These are phyloP conservation scores for Augiades crinisus DNA, from an alignment of 2,888 invertebrate species.

Conservation along the genomic window DNA sequence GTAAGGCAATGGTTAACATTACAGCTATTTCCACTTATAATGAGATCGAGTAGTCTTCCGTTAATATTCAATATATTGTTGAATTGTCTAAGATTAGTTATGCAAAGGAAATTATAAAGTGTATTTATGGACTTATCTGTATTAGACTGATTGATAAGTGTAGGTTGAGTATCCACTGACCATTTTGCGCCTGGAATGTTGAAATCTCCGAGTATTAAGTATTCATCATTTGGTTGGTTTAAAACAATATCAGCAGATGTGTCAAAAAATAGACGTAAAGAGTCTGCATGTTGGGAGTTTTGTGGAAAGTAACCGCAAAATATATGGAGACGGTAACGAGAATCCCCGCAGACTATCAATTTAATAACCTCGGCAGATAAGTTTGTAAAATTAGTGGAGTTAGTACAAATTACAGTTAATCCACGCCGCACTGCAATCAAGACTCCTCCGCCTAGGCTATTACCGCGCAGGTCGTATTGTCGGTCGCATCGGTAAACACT, in stretches of 20 bases:
- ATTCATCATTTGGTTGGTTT: not conserved
- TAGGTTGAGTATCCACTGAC: no score
- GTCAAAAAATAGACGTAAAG: conserved; percentile 5
- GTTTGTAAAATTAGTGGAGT: no score
- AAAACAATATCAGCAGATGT: not conserved
- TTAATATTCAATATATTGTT: no score
- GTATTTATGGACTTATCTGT: no score
- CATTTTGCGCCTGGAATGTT: no score
- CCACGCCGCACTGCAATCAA: conserved; percentile 6
- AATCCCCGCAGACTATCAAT: not conserved
- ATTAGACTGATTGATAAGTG: no score
- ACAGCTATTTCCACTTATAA: no score
- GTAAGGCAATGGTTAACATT: no score
- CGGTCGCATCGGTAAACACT: conserved; percentile 8
- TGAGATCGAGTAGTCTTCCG: no score
- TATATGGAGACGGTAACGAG: not conserved
- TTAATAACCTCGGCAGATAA: not conserved
- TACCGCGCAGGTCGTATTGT: not conserved
- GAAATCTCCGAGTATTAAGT: conserved; percentile 1
- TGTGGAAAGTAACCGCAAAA: conserved; percentile 9
- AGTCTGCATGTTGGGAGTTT: not conserved
- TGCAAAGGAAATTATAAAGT: no score
- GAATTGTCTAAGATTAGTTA: no score
- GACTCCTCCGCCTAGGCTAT: conserved; percentile 4
- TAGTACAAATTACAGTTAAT: no score